These are phyloP conservation scores for Drosophila parthenogenetica DNA, from an alignment of 2,888 invertebrate species.

Conservation along the genomic window DNA sequence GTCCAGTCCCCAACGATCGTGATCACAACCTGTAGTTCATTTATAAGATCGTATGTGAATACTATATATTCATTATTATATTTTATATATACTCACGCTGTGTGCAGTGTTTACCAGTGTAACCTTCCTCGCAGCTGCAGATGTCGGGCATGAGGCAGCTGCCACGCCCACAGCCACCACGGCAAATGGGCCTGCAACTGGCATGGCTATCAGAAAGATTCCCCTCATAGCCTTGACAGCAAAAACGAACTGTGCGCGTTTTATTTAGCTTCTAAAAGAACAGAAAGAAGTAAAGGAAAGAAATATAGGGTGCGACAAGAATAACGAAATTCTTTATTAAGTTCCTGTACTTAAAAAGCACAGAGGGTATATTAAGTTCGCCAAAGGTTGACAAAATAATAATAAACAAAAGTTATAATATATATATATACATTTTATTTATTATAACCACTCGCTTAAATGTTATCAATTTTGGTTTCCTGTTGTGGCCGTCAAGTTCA, in stretches of 20 bases:
- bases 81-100: slow-evolving; percentile 74
- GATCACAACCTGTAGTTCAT: slow-evolving; percentile 87
- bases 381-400: too few relatives aligned
- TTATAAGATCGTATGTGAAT: not conserved
- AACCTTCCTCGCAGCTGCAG: slow-evolving; percentile 87
- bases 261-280: slow-evolving; percentile 89
- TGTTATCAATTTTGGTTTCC: slow-evolving; percentile 38
- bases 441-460: too few relatives aligned
- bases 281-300: not conserved
- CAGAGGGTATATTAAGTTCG: too few relatives aligned
- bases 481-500: slow-evolving; percentile 3
- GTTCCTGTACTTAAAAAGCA: too few relatives aligned
- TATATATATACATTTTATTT: too few relatives aligned
- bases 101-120: slow-evolving; percentile 83
- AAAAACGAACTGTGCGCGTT: slow-evolving; percentile 89
- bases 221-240: slow-evolving; percentile 90
- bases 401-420: too few relatives aligned
- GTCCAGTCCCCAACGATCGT: slow-evolving; percentile 90
- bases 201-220: slow-evolving; percentile 84
- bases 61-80: not conserved
- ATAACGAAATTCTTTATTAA: too few relatives aligned
- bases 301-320: too few relatives aligned
- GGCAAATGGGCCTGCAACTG: slow-evolving; percentile 84
- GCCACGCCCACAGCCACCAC: slow-evolving; percentile 84
- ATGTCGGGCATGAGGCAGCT: slow-evolving; percentile 87